Base-by-base conservation (phyloP, 2,113 vertebrate genomes). In the Oncorhynchus kisutch region DNA sequence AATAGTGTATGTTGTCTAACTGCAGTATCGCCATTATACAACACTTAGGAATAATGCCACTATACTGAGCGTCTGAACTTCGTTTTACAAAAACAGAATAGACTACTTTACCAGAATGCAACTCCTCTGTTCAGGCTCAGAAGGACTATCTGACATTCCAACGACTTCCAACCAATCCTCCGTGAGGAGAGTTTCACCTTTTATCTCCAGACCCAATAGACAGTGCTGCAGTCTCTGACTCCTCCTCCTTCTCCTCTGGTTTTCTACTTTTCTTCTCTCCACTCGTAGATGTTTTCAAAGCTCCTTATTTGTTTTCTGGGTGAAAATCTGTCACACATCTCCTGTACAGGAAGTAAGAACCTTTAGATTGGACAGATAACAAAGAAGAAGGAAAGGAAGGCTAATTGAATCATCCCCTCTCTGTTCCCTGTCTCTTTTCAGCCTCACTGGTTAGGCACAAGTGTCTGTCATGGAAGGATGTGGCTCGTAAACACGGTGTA, bases 351-450 rank as follows among this genome's bases (percentile, higher is more conserved):
- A 90, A 94, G 92, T 94, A 88, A 83, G 81, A 91, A 94, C 94
- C 91, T 93, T 95, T 93, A 90, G 76, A 89, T 92, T 92, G 92
- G 91, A 29, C 54, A 48, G 67, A 84, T 87, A 72, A 88, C 86
- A 92, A 90, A 93, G 92, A 67, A 54, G 14, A 54, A 11, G 51
- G 51, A 54, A 54, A 54, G 51, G 16, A 54, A 70, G 83, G 93
- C 93, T 96, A 95, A 95, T 96, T 96, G 94, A 96, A 96, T 96
- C 95, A 96, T 96, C 94, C 94, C 94, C 94, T 89, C 85, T 87
- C 77, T 87, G 82, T 87, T 85, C 86, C 77, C 79, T 45, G 39
- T 45, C 39, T 68, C 77, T 72, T 82, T 90, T 89, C 88, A 90
- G 75, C 60, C 86, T 88, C 82, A 89, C 96, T 96, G 96, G 94